Evolutionary conservation across 2,888 invertebrate genomes (phyloP), one percentile per base, ranked within the genome.

Genomic region (Oscheius sp.): DNA sequence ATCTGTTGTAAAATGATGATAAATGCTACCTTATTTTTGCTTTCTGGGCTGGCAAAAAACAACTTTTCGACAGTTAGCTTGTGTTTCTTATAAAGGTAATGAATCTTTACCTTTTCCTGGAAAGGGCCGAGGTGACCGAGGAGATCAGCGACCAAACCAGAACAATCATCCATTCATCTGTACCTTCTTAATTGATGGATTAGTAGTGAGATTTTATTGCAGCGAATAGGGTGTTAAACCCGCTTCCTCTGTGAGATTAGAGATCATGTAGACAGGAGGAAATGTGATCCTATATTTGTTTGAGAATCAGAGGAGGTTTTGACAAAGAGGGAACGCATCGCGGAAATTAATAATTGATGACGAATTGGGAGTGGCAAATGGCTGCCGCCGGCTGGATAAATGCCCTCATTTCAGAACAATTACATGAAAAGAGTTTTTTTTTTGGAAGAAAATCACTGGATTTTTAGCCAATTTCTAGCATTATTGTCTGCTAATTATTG

Each of bases 61-160:
- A n/a, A n/a, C n/a, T n/a, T n/a, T n/a, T n/a, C n/a, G n/a, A n/a
- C n/a, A n/a, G n/a, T n/a, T n/a, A n/a, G n/a, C n/a, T n/a, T n/a
- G n/a, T n/a, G n/a, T n/a, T n/a, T n/a, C n/a, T n/a, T n/a, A n/a
- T n/a, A n/a, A n/a, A n/a, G n/a, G n/a, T n/a, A n/a, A n/a, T n/a
- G n/a, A n/a, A n/a, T n/a, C n/a, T n/a, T n/a, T n/a, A n/a, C n/a
- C n/a, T n/a, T n/a, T n/a, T n/a, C n/a, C n/a, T n/a, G n/a, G n/a
- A 6, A 78, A 69, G n/a, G 73, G 72, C 10, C 74, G 69, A 33
- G 72, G 71, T 50, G 15, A 73, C 74, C 27, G 79, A 74, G 17
- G 77, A 77, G 29, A 84, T 78, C 61, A 84, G 70, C 64, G 84
- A 84, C 83, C 82, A 84, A 6, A 80, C 82, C 63, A 84, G 78